Evolutionary conservation across 2,888 invertebrate species (phyloP).

Genomic region (Heliconius sara): DNA sequence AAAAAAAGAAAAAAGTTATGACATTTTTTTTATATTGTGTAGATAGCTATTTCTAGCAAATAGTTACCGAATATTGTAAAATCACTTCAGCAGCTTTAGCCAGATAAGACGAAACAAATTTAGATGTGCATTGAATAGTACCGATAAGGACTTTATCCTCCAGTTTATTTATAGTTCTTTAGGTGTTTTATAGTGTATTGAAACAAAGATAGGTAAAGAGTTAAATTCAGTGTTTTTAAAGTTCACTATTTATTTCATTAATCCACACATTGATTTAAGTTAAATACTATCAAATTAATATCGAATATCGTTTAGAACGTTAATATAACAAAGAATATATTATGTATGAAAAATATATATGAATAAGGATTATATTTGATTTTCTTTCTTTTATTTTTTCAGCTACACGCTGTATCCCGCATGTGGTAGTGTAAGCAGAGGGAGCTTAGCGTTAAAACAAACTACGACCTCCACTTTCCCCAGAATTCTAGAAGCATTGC

Average conservation of each 20-base stretch:
- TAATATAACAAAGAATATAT: not conserved
- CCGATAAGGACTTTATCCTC: slow-evolving; percentile 22
- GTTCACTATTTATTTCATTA: slow-evolving; percentile 11
- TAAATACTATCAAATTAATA: not conserved
- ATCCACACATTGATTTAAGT: not conserved
- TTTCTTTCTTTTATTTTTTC: no score
- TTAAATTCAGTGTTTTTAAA: slow-evolving; percentile 8
- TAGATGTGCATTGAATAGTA: slow-evolving; percentile 19
- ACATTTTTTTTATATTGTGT: no score
- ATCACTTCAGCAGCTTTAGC: slow-evolving; percentile 18
- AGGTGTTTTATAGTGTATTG: slow-evolving; percentile 36
- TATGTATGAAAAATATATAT: no score
- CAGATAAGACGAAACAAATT: slow-evolving; percentile 12
- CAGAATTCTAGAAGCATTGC: no score
- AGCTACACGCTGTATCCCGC: no score
- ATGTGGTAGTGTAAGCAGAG: no score
- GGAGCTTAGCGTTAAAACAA: no score
- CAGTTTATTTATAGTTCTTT: slow-evolving; percentile 37
- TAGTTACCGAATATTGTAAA: not conserved
- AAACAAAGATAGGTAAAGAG: slow-evolving; percentile 24
- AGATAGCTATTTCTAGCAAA: not conserved
- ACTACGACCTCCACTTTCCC: no score
- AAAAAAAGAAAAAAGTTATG: no score
- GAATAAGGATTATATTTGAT: no score
- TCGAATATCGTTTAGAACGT: no score